Base-by-base conservation (phyloP, 1,140 invertebrate genomes). In the Achroia grisella region DNA sequence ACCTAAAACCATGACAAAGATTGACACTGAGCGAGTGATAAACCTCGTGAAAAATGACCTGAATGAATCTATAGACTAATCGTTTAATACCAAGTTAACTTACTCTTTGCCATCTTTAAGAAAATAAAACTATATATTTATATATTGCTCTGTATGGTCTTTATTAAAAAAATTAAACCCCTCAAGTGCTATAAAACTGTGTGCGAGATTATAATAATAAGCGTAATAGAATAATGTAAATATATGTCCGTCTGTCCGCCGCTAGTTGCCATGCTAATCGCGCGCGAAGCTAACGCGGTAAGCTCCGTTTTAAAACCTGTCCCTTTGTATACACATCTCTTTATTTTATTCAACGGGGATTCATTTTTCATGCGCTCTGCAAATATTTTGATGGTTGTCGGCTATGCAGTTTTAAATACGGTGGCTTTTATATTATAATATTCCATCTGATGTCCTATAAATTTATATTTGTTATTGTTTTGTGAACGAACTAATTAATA, bases 161-260 rank as follows among this genome's bases (percentile, higher is more conserved):
- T n/a, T n/a, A n/a, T n/a, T n/a, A n/a, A n/a, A n/a, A n/a, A n/a
- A n/a, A n/a, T n/a, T n/a, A n/a, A 35, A 72, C 69, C 72, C 73
- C 71, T 56, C 34, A 32, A n/a, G n/a, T n/a, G n/a, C n/a, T n/a
- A n/a, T n/a, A n/a, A n/a, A n/a, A n/a, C 17, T 23, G 17, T 23
- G 17, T 23, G 6, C 17, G 48, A 76, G 75, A 82, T 82, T 77
- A 79, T 72, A 61, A 69, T 73, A 73, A 73, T 66, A 71, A 56
- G 61, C 70, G 62, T 78, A 76, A 79, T 76, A 76, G 78, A 76
- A 77, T 82, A 82, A 77, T 74, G 65, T 76, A 76, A 72, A 75
- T 71, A n/a, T n/a, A 66, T 56, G 60, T 63, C 55, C 47, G 49
- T 55, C 50, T 47, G 65, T 71, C 48, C 45, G 48, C 45, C 51